These are phyloP conservation scores for Tribolium castaneum DNA, from an alignment of 1,140 invertebrate genomes.

Conservation along the genomic window DNA sequence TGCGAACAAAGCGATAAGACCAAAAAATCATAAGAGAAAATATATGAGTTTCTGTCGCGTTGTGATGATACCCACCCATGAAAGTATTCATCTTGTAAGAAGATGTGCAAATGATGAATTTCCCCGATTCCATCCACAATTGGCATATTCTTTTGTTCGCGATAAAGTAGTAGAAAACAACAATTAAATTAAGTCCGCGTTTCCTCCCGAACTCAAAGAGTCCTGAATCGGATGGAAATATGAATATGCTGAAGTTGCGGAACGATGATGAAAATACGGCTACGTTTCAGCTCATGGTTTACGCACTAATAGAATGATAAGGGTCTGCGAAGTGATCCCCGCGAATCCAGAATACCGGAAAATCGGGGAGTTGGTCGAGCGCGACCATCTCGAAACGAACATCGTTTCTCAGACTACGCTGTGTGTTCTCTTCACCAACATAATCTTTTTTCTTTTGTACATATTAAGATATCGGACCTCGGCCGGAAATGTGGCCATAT, in stretches of 20 bases:
- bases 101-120: constrained; percentile 18
- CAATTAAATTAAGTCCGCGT: constrained; percentile 21
- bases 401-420: constrained; percentile 22
- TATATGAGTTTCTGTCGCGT: neutral
- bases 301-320: constrained; percentile 52
- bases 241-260: constrained; percentile 31
- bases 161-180: constrained; percentile 1
- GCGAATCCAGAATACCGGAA: constrained; percentile 37
- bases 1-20: neutral
- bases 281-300: constrained; percentile 44
- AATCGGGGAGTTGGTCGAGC: constrained; percentile 42
- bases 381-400: constrained; percentile 41
- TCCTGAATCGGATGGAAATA: constrained; percentile 19
- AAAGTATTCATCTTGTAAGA: constrained; percentile 7
- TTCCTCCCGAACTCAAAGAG: neutral
- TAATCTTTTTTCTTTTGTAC: constrained; percentile 21
- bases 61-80: neutral
- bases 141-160: constrained; percentile 18
- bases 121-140: constrained; percentile 2
- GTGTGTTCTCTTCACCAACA: constrained; percentile 12
- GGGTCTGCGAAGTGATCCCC: constrained; percentile 43
- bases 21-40: neutral
- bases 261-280: constrained; percentile 33
- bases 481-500: constrained; percentile 8
- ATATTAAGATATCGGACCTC: constrained; percentile 27